Evolutionary conservation across 2,888 invertebrate genomes (phyloP), one percentile per base, ranked within the genome.

Genomic region (Achlya flavicornis): DNA sequence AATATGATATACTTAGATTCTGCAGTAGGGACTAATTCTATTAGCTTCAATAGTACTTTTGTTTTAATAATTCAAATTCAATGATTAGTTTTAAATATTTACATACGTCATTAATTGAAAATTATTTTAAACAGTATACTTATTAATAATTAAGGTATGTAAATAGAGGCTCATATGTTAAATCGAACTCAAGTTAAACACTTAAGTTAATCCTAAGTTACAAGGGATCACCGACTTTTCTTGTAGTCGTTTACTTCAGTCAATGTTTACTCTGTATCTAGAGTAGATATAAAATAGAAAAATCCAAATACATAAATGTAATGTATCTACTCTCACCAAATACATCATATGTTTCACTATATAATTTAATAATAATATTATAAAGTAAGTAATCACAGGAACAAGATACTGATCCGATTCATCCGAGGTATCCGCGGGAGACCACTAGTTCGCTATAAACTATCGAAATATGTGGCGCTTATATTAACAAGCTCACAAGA

Each of bases 171-270:
- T 46, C 46, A n/a, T 7, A n/a, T n/a, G n/a, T 46, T 46, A n/a
- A 0, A 46, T 46, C 6, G 46, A 46, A 41, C 12, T 41, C 12
- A 12, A 41, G 12, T 16, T 5, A 16, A 16, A 2, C 19, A 53
- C 10, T 10, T 53, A 8, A 19, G 2, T 19, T 53, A 53, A 10
- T 53, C 53, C 10, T 53, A 53, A 7, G 5, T 46, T n/a, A n/a
- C 3, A 3, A 53, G 19, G 53, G 19, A 53, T 53, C 53, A 53
- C 53, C 19, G 7, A 26, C 19, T 8, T 19, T 16, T 53, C 53
- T 53, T 19, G 19, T 53, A 53, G 10, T 53, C 53, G 53, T 53
- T 53, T 53, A 48, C 16, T 16, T 53, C 53, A 53, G 53, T 19
- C 53, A 3, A 53, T 53, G 10, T 53, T 19, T 53, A 46, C 46